Evolutionary conservation across 2,888 invertebrate genomes (phyloP).

Genomic region (Trissolcus japonicus): DNA sequence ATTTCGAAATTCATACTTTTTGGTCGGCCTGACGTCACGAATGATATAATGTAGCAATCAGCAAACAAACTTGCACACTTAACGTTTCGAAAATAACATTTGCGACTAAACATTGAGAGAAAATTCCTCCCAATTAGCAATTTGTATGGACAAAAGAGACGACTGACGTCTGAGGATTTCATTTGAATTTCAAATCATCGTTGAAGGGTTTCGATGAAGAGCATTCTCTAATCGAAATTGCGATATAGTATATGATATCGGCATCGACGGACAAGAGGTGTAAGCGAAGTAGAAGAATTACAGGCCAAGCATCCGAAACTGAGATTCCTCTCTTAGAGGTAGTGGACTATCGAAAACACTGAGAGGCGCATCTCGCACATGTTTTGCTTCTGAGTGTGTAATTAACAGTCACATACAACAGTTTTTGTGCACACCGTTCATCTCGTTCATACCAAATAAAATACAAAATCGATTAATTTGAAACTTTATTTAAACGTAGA

Average conservation of each 20-base stretch:
- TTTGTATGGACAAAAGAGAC: too few relatives aligned
- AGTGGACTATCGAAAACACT: conserved; percentile 30
- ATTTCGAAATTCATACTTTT: not conserved
- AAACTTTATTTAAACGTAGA: too few relatives aligned
- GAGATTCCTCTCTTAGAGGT: conserved; percentile 25
- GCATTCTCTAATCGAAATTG: too few relatives aligned
- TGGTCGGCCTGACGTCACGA: not conserved
- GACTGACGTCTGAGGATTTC: too few relatives aligned
- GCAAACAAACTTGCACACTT: too few relatives aligned
- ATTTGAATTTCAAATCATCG: too few relatives aligned
- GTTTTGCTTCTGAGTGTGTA: conserved; percentile 17
- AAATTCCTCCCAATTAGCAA: too few relatives aligned
- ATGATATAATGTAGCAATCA: not conserved
- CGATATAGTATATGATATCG: not conserved
- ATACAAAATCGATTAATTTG: not conserved
- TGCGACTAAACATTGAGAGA: too few relatives aligned
- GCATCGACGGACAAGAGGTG: conserved; percentile 21
- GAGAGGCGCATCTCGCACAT: conserved; percentile 1
- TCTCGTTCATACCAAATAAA: conserved; percentile 26
- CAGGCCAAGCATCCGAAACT: conserved; percentile 22
- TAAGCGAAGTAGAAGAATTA: conserved; percentile 25
- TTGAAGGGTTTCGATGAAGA: too few relatives aligned
- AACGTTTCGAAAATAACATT: too few relatives aligned
- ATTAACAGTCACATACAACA: conserved; percentile 32
- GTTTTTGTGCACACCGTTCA: conserved; percentile 10